These are phyloP conservation scores for Percopsis omiscomaycus DNA, from an alignment of 2,797 vertebrate species.

Conservation along the genomic window DNA sequence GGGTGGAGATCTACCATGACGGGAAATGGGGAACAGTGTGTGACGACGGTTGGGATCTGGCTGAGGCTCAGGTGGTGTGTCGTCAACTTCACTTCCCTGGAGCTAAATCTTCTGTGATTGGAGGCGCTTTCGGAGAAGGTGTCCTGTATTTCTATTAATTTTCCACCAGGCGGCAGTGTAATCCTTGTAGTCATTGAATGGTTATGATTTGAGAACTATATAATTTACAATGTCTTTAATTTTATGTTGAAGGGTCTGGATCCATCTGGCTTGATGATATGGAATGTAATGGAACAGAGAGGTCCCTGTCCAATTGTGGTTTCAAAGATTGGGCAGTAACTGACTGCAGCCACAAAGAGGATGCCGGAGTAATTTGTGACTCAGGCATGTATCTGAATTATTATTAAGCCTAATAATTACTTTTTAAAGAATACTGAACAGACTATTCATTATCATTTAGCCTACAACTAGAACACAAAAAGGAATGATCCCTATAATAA, in stretches of 20 bases:
- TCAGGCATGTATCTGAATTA: slow-evolving; percentile 37
- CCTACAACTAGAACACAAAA: too few species aligned
- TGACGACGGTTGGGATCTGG: slow-evolving; percentile 70
- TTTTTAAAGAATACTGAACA: too few species aligned
- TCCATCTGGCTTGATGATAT: slow-evolving; percentile 77
- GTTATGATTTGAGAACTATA: neutral
- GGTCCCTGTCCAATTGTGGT: slow-evolving; percentile 56
- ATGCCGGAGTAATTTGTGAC: slow-evolving; percentile 72
- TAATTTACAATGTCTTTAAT: neutral
- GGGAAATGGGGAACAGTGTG: slow-evolving; percentile 76
- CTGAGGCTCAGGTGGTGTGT: slow-evolving; percentile 71
- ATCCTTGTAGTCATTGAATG: neutral
- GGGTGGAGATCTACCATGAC: slow-evolving; percentile 73
- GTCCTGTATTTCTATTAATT: slow-evolving; percentile 8
- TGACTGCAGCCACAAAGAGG: slow-evolving; percentile 78
- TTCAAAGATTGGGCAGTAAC: slow-evolving; percentile 69
- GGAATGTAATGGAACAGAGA: slow-evolving; percentile 72
- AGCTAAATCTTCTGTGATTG: slow-evolving; percentile 48
- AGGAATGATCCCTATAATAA: too few species aligned
- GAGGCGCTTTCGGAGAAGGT: slow-evolving; percentile 66
- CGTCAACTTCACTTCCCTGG: slow-evolving; percentile 69
- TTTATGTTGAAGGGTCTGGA: slow-evolving; percentile 52
- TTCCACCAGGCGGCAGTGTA: slow-evolving; percentile 56
- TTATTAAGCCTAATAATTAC: too few species aligned
- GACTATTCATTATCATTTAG: too few species aligned